Evolutionary conservation across 1,140 invertebrate species (phyloP).

Genomic region (Drosophila dunni): DNA sequence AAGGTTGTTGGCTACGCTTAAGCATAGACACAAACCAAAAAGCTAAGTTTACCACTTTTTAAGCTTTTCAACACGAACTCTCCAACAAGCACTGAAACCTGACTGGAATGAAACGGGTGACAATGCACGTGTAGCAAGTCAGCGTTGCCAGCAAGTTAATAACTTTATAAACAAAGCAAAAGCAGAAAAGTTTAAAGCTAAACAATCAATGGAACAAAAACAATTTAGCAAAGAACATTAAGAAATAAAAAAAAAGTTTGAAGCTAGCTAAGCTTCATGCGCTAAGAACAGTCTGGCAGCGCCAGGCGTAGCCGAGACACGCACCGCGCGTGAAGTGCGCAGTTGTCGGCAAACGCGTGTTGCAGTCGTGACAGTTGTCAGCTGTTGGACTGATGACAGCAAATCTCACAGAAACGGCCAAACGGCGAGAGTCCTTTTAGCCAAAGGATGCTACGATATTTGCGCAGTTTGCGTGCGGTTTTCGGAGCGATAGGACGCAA

Average conservation of each 20-base stretch:
- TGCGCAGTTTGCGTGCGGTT: constrained; percentile 80
- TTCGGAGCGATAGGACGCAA: constrained; percentile 75
- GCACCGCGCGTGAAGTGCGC: constrained; percentile 22
- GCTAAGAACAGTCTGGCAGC: constrained; percentile 9
- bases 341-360: constrained; percentile 7
- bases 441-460: constrained; percentile 72
- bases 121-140: neutral
- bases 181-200: neutral
- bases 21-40: neutral
- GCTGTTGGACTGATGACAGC: constrained; percentile 23
- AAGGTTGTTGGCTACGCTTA: neutral
- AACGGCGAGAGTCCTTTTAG: constrained; percentile 63
- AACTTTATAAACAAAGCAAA: neutral
- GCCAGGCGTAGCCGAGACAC: constrained; percentile 18
- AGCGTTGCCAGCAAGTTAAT: constrained; percentile 15
- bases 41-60: neutral
- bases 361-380: constrained; percentile 15
- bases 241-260: neutral
- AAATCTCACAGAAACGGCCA: constrained; percentile 18
- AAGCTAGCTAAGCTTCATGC: no score
- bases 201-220: neutral
- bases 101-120: constrained; percentile 17
- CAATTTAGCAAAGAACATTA: neutral
- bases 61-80: constrained; percentile 21
- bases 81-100: neutral